Evolutionary conservation across 1,140 invertebrate genomes (phyloP), one percentile per base, ranked within the genome.

Genomic region (Sarcophaga bullata): DNA sequence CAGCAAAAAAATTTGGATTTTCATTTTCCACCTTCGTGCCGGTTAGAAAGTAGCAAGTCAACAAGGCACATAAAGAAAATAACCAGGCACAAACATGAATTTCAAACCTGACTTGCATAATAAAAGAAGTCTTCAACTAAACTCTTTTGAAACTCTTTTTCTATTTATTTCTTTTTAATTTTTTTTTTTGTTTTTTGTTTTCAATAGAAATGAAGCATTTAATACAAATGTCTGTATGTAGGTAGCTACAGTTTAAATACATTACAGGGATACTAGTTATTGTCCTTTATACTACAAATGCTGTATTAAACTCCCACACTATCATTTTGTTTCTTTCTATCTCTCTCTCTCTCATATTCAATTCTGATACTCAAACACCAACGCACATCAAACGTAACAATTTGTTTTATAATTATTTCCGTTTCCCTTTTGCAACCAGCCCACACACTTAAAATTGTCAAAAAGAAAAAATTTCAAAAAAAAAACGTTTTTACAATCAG

Each of bases 81-180:
- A 83, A 83, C 73, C 82, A 80, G 52, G 80, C 78, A 80, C 78
- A 81, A 83, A 68, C 50, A 58, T 49, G 46, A 54, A 37, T 37
- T 37, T 37, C 25, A 37, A 83, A 83, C 82, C 78, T 83, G 82
- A 83, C 50, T 75, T 68, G 82, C 78, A 83, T 83, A 73, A 17
- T 50, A 80, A 80, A 78, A 25, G 10, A 75, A 25, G 15, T 37
- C 25, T 4, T 37, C 25, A 37, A 37, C 25, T 2, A 37, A 37
- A 4, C 25, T 37, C 25, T 37, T 37, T 37, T 37, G 25, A 37
- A 37, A 37, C 25, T 37, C 25, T 37, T 37, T 37, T 37, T 37
- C 25, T 37, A 37, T 37, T 37, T n/a, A n/a, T n/a, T n/a, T n/a
- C n/a, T n/a, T n/a, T n/a, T n/a, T n/a, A n/a, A n/a, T n/a, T n/a